phyloP scores from a whole-genome alignment of 1,140 invertebrate genomes.

The Globodera ellingtonae region DNA sequence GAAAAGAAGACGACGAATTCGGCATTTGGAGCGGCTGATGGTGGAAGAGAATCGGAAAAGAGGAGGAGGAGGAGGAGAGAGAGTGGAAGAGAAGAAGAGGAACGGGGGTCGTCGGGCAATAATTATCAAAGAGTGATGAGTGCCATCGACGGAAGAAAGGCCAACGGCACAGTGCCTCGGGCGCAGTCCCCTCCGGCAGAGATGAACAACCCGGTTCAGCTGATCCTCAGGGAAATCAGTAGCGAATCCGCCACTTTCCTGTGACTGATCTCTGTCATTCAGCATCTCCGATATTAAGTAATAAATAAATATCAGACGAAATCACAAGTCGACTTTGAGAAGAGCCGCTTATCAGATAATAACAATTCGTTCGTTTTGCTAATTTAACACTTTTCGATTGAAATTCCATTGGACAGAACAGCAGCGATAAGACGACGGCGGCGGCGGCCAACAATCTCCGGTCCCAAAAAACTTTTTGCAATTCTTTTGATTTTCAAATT shows the following conservation, averaged over 20 bases:
- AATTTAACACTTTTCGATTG: too few relatives aligned
- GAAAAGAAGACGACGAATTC: background rate
- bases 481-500: too few relatives aligned
- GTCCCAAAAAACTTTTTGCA: too few relatives aligned
- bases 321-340: too few relatives aligned
- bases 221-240: conserved; percentile 51
- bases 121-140: background rate
- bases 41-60: background rate
- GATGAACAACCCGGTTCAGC: conserved; percentile 39
- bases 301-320: too few relatives aligned
- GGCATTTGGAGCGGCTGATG: background rate
- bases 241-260: conserved; percentile 52
- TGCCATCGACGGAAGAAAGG: background rate
- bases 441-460: too few relatives aligned
- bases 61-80: background rate
- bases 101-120: background rate
- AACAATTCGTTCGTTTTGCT: too few relatives aligned
- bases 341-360: too few relatives aligned
- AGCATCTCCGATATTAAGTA: too few relatives aligned
- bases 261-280: conserved; percentile 10
- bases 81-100: background rate
- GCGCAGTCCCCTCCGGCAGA: background rate
- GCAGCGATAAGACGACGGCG: too few relatives aligned
- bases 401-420: too few relatives aligned
- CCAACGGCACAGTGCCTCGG: conserved; percentile 10